Evolutionary conservation across 2,888 invertebrate species (phyloP).

Genomic region (Mystacides longicornis): DNA sequence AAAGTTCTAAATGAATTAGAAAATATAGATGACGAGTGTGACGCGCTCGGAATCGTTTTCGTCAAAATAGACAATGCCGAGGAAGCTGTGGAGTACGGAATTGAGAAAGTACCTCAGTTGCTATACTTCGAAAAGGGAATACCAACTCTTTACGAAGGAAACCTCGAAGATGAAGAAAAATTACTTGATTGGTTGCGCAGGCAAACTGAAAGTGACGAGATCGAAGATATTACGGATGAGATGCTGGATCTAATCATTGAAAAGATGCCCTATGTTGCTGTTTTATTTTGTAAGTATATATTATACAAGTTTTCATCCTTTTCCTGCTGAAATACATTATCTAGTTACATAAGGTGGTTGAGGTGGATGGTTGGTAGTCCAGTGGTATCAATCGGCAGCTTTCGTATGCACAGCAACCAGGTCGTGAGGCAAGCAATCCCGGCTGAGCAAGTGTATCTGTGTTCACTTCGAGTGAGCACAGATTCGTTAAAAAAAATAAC

Average conservation of each 20-base stretch:
- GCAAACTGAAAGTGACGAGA: conserved; percentile 81
- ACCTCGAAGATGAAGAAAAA: conserved; percentile 83
- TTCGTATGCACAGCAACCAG: too few relatives aligned
- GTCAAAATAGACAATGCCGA: conserved; percentile 88
- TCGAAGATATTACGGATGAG: conserved; percentile 90
- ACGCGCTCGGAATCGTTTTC: conserved; percentile 80
- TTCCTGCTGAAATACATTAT: too few relatives aligned
- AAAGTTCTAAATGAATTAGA: conserved; percentile 80
- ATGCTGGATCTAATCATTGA: conserved; percentile 86
- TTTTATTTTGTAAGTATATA: conserved; percentile 75
- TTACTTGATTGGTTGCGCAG: conserved; percentile 80
- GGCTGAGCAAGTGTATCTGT: too few relatives aligned
- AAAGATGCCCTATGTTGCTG: conserved; percentile 83
- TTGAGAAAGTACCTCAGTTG: conserved; percentile 78
- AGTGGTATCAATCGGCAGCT: too few relatives aligned
- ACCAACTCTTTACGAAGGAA: conserved; percentile 71
- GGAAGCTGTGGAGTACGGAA: conserved; percentile 85
- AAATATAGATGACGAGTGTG: conserved; percentile 91
- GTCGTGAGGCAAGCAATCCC: too few relatives aligned
- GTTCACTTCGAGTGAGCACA: too few relatives aligned
- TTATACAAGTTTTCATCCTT: too few relatives aligned
- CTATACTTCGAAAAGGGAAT: conserved; percentile 76
- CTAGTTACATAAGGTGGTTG: too few relatives aligned
- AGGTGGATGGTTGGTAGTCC: too few relatives aligned
- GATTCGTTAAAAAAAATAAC: too few relatives aligned